phyloP scores from a whole-genome alignment of 2,888 invertebrate genomes.

The Geotrupes spiniger region DNA sequence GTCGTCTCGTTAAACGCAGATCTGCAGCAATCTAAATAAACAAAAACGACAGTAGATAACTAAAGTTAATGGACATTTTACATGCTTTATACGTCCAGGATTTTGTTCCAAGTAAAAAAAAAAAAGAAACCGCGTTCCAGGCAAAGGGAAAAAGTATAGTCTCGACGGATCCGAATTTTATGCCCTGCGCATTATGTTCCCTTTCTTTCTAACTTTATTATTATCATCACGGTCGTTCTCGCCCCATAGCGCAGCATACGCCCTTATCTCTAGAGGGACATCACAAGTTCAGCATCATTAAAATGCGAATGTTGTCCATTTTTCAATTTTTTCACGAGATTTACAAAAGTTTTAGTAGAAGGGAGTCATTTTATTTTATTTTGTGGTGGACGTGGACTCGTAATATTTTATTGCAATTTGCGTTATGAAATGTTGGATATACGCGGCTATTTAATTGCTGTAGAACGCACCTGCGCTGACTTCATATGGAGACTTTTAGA shows the following conservation, averaged over 20 bases:
- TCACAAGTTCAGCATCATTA: conserved; percentile 19
- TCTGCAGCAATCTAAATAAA: too few relatives aligned
- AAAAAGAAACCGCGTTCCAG: conserved; percentile 2
- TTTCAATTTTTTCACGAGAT: conserved; percentile 15
- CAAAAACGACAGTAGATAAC: background rate
- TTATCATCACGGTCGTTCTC: conserved; percentile 8
- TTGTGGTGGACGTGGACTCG: conserved; percentile 12
- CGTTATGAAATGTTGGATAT: conserved; percentile 3
- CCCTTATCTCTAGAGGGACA: conserved; percentile 14
- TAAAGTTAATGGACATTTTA: conserved; percentile 4
- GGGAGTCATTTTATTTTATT: conserved; percentile 18
- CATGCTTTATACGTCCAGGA: background rate
- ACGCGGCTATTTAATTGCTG: too few relatives aligned
- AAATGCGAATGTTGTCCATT: conserved; percentile 22
- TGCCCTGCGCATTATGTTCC: background rate
- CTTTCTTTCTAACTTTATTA: conserved; percentile 7
- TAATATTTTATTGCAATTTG: conserved; percentile 19
- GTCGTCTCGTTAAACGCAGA: too few relatives aligned
- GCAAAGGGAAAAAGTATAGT: background rate
- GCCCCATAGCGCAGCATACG: background rate
- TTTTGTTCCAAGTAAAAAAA: background rate
- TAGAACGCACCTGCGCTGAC: too few relatives aligned
- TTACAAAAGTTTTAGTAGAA: conserved; percentile 11
- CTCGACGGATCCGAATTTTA: conserved; percentile 3
- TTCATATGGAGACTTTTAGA: too few relatives aligned